phyloP scores from a whole-genome alignment of 2,797 vertebrate species.

The Microctenopoma stevenorrisi region DNA sequence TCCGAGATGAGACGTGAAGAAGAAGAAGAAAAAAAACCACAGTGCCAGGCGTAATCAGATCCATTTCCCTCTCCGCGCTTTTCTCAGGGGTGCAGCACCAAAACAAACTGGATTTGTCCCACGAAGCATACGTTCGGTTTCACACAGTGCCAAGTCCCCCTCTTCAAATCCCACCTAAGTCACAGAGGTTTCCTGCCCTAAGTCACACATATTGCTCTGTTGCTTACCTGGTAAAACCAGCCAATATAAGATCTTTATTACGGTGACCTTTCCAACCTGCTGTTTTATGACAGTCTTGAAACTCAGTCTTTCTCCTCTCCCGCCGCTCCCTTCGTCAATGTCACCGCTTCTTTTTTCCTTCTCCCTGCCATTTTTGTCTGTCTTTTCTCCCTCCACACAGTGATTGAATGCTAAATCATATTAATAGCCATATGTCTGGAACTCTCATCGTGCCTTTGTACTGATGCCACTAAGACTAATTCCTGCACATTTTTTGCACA shows the following conservation, averaged over 20 bases:
- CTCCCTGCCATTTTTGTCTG: constrained; percentile 28
- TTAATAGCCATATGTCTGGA: constrained; percentile 43
- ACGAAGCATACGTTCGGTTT: constrained; percentile 52
- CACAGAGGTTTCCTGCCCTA: constrained; percentile 54
- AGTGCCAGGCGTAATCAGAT: constrained; percentile 5
- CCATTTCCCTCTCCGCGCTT: constrained; percentile 1
- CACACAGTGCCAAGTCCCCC: constrained; percentile 51
- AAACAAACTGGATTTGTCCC: constrained; percentile 74
- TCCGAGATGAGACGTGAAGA: constrained; percentile 8
- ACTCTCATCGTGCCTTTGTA: constrained; percentile 49
- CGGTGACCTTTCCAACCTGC: constrained; percentile 55
- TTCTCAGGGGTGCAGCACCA: constrained; percentile 34
- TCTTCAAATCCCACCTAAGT: constrained; percentile 69
- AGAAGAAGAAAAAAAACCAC: not conserved
- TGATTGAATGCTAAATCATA: constrained; percentile 55
- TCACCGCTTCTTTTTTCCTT: constrained; percentile 14
- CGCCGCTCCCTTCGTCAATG: constrained; percentile 46
- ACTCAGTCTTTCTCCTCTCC: constrained; percentile 35
- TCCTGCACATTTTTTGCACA: constrained; percentile 35
- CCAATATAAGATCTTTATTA: constrained; percentile 72
- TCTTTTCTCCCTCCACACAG: constrained; percentile 24
- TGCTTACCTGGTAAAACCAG: constrained; percentile 63
- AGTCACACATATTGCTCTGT: constrained; percentile 70
- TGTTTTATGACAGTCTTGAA: constrained; percentile 66
- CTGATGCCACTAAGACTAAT: constrained; percentile 55